Evolutionary conservation across 2,797 vertebrate genomes (phyloP), one percentile per base, ranked within the genome.

Genomic region (Silurus lanzhouensis): DNA sequence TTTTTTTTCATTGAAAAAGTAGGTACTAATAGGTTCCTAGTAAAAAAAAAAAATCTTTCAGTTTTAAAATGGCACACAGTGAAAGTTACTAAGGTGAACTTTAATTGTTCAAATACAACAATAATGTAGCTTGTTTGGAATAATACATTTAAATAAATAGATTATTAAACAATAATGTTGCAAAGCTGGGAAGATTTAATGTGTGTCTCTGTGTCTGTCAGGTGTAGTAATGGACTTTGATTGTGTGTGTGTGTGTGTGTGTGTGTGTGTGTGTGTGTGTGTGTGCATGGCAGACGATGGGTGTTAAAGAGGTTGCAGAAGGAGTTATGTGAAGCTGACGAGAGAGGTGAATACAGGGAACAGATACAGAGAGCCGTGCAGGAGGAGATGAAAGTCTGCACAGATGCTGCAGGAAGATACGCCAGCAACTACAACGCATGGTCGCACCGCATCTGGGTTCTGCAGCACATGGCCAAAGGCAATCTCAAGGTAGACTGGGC

Each of bases 341-440:
- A 90, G n/a, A 87, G 85, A 22, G 89, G 89, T 57, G 84, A 89
- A 72, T 90, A 87, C 22, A 58, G 89, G 3, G 96, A 97, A 83
- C 93, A 94, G 63, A 94, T 96, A 70, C 94, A 96, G 68, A 91
- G 87, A 84, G 92, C 95, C 2, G 92, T 98, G 71, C 96, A 94
- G 83, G 96, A 98, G 84, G 98, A 99, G 93, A 97, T 99, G 94
- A 96, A 94, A 84, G 96, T 99, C 85, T 99, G 98, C 89, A 92
- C 94, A 10, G 97, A 98, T n/a, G 98, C 98, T 13, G 97, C 98
- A 20, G 94, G 96, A 83, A 96, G 97, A 46, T 99, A 99, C 71
- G 96, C 98, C 86, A 99, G 98, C 92, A 99, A 99, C 94, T 99
- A 99, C 91, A 99, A 99, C 8, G 98, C 98, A 90, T 99, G 98